These are phyloP conservation scores for Pseudopipra pipra DNA, from an alignment of 2,113 vertebrate species.

Conservation along the genomic window DNA sequence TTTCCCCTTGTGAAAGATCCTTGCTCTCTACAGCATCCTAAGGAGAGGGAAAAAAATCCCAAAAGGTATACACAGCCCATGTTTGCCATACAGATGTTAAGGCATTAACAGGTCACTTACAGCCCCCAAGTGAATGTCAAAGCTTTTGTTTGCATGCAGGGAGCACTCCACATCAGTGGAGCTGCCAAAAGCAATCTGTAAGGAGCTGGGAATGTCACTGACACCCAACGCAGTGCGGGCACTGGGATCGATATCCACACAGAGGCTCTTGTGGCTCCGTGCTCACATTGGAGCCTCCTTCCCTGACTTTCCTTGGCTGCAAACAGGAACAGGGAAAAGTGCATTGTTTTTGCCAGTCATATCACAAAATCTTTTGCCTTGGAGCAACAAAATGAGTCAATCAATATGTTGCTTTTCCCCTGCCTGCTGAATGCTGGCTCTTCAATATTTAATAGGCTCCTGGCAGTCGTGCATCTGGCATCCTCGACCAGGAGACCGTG, in stretches of 20 bases:
- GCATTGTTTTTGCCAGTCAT: background rate
- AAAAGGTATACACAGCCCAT: background rate
- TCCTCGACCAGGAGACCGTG: background rate
- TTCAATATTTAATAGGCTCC: slow-evolving; percentile 62
- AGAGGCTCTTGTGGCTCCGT: rapidly evolving
- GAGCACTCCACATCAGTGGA: background rate
- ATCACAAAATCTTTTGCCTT: background rate
- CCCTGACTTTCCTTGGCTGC: background rate
- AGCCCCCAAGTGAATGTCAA: slow-evolving; percentile 19
- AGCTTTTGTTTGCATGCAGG: slow-evolving; percentile 40
- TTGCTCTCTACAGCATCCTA: background rate
- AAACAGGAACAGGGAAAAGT: background rate
- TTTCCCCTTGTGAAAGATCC: background rate
- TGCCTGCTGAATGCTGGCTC: background rate
- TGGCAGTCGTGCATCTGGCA: background rate
- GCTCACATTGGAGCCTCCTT: background rate
- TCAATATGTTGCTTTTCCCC: slow-evolving; percentile 1
- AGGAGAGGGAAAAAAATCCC: background rate
- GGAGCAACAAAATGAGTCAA: background rate
- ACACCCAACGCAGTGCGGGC: background rate
- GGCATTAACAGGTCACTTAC: background rate
- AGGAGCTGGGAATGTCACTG: background rate
- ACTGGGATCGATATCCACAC: background rate
- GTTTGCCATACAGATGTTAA: slow-evolving; percentile 7
- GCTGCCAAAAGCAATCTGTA: slow-evolving; percentile 46